These are phyloP conservation scores for Aldabrachelys gigantea DNA, from an alignment of 2,113 vertebrate genomes.

Conservation along the genomic window DNA sequence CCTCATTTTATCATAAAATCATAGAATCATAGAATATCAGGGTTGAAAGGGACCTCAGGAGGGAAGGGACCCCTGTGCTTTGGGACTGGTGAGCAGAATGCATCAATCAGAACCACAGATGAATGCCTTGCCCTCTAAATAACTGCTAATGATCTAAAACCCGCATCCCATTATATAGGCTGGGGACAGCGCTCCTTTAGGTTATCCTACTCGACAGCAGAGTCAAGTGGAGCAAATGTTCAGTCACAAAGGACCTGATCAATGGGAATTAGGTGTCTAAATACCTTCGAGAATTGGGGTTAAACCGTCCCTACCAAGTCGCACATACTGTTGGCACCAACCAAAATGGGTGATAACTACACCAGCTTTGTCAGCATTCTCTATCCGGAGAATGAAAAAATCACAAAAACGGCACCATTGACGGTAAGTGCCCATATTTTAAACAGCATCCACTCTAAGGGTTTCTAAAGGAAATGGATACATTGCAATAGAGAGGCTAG, in stretches of 20 bases:
- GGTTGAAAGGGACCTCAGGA: too few relatives aligned
- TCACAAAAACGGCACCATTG: neutral
- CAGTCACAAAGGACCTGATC: neutral
- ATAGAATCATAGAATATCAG: too few relatives aligned
- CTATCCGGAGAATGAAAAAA: neutral
- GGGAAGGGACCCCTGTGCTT: too few relatives aligned
- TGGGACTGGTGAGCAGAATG: neutral
- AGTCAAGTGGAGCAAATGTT: neutral
- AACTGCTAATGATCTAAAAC: neutral
- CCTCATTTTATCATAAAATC: too few relatives aligned
- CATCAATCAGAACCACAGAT: neutral
- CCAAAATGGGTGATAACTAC: neutral
- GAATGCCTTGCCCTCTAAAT: neutral
- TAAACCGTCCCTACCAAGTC: neutral
- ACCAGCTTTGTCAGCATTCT: neutral
- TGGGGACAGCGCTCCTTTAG: neutral
- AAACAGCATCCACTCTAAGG: neutral
- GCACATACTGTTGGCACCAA: neutral
- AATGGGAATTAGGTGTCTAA: neutral
- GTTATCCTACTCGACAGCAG: neutral
- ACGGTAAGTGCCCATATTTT: neutral
- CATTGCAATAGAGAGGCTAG: neutral
- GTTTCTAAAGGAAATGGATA: neutral
- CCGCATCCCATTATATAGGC: neutral
- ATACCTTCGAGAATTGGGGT: neutral